Evolutionary conservation across 2,113 vertebrate species (phyloP).

Genomic region (Natator depressus): DNA sequence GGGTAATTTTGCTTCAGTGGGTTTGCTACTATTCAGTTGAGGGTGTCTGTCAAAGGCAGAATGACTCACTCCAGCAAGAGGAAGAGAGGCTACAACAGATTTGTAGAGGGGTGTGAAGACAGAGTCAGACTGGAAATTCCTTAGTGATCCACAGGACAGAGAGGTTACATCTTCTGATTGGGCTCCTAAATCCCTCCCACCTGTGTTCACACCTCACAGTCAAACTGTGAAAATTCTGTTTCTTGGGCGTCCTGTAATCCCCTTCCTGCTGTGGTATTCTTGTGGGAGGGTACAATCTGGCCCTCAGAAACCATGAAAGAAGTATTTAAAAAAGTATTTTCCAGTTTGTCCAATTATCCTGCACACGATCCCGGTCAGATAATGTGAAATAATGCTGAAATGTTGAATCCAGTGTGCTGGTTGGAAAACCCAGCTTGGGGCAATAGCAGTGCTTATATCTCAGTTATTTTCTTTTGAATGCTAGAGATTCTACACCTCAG

Average conservation of each 20-base stretch:
- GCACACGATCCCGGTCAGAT: background rate
- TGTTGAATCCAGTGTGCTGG: background rate
- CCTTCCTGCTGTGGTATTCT: background rate
- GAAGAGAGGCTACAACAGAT: background rate
- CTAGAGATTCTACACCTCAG: background rate
- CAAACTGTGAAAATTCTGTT: background rate
- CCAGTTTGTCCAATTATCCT: background rate
- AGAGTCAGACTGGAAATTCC: background rate
- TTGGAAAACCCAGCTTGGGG: background rate
- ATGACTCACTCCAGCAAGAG: background rate
- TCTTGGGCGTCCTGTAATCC: background rate
- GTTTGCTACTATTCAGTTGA: background rate
- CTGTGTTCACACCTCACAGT: background rate
- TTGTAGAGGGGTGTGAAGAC: background rate
- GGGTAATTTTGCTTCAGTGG: background rate
- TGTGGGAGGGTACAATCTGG: background rate
- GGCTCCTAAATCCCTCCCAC: fast-evolving
- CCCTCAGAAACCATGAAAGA: background rate
- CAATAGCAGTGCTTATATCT: fast-evolving
- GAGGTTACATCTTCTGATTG: fast-evolving
- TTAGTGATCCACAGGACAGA: background rate
- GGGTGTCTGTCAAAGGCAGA: background rate
- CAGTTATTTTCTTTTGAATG: background rate
- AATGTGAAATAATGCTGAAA: background rate
- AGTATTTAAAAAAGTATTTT: background rate